Evolutionary conservation across 2,888 invertebrate genomes (phyloP).

Genomic region (Periphyllus acericola): DNA sequence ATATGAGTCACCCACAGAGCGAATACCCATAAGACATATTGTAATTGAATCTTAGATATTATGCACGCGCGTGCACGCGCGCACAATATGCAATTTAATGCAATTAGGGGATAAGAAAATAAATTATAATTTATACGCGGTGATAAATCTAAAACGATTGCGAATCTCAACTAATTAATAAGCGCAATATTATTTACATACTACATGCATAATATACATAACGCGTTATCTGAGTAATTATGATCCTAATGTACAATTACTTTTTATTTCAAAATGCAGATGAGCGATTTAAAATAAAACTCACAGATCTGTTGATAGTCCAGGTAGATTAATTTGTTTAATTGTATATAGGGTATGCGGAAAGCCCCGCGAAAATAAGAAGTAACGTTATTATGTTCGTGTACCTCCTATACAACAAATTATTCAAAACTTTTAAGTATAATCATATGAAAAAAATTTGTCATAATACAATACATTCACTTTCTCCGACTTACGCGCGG

Average conservation of each 20-base stretch:
- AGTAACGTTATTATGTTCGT: neutral
- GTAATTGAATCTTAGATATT: neutral
- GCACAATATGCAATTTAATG: neutral
- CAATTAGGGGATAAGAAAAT: neutral
- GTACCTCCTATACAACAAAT: neutral
- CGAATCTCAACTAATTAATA: neutral
- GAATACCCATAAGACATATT: neutral
- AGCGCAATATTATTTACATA: neutral
- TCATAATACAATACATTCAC: slow-evolving; percentile 24
- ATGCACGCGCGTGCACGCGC: neutral
- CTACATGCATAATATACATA: neutral
- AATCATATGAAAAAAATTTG: slow-evolving; percentile 12
- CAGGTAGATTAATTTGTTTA: slow-evolving; percentile 4
- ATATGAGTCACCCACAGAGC: slow-evolving; percentile 1
- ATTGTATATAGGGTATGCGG: neutral
- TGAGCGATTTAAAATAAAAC: neutral
- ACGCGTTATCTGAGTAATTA: neutral
- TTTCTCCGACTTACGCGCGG: slow-evolving; percentile 9
- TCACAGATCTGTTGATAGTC: neutral
- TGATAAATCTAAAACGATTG: neutral
- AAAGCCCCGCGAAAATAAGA: slow-evolving; percentile 15
- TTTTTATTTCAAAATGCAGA: neutral
- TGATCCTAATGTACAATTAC: neutral
- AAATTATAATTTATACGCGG: neutral
- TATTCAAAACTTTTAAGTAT: neutral